Conservation (phyloP, 2,797 vertebrate species). For the Catharus ustulatus region DNA sequence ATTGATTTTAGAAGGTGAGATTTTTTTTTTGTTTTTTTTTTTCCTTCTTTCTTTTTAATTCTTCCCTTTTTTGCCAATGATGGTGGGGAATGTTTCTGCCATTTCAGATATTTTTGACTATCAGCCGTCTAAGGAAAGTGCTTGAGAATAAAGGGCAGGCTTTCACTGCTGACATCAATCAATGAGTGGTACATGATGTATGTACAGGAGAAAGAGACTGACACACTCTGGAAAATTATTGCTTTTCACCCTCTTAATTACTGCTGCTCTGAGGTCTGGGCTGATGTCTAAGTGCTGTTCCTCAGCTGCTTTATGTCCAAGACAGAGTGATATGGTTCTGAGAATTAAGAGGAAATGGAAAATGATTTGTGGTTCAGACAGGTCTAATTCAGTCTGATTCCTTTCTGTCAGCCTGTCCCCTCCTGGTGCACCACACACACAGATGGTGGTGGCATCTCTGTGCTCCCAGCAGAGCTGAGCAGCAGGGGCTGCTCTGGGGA, state of each 20-base stretch:
- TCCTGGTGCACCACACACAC: not conserved
- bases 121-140: not conserved
- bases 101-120: not conserved
- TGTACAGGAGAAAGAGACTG: not conserved
- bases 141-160: not conserved
- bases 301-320: not conserved
- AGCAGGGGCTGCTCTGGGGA: not conserved
- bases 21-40: too few species aligned
- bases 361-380: not conserved
- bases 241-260: constrained; percentile 34
- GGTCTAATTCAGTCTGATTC: not conserved
- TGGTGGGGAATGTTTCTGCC: not conserved
- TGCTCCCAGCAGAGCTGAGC: not conserved
- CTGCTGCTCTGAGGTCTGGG: constrained; percentile 8
- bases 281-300: constrained; percentile 24
- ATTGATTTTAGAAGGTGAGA: not conserved
- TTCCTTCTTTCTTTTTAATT: not conserved
- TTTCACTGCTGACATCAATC: constrained; percentile 4
- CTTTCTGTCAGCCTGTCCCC: not conserved
- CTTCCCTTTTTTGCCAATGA: not conserved
- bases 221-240: not conserved
- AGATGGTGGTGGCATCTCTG: not conserved
- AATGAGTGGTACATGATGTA: not conserved
- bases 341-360: constrained; percentile 5
- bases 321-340: not conserved